Base-by-base conservation (phyloP, 1,140 invertebrate species). In the Scaptomyza montana region DNA sequence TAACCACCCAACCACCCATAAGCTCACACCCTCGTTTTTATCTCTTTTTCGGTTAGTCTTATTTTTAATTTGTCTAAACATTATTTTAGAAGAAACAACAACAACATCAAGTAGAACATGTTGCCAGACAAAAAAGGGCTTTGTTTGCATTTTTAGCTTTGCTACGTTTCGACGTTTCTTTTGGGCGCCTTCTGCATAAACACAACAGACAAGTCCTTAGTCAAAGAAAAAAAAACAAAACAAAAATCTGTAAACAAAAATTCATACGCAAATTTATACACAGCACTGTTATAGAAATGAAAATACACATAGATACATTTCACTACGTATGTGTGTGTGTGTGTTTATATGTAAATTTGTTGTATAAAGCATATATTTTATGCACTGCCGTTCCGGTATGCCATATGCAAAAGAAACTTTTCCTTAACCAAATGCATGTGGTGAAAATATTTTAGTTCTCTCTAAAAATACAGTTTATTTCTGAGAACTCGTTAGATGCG, bases 61-160 rank as follows among this genome's bases (percentile, higher is more conserved):
- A 82, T 87, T 87, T 86, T 87, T 87, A 87, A 87, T 87, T 87
- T 87, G 84, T 87, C 84, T 89, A 86, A 87, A 86, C 75, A 82
- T 76, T 25, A 25, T 87, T 86, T 87, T 78, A 78, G 53, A 53
- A 69, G 47, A 55, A 43, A 43, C 16, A 70, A 62, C 43, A 61
- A 46, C 39, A 30, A 45, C 41, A 41, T 12, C 36, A 30, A 59
- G 55, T 39, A 63, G 54, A 78, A 50, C 61, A 74, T 74, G 60
- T 71, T 85, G 81, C 49, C 65, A 64, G 67, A 78, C 78, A 36
- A 74, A 78, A 89, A 80, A 86, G 78, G 82, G 84, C 82, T 87
- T 86, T 86, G 82, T 89, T 86, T 89, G 78, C 75, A 61, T 68
- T 86, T 86, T 74, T 63, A 51, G 30, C 21, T 53, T 41, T 54